A percentile compares a stretch with the other conserved stretches of the same genome.
Evolutionary conservation across 2,888 invertebrate genomes (phyloP).

Genomic region (Phyllotreta striolata): DNA sequence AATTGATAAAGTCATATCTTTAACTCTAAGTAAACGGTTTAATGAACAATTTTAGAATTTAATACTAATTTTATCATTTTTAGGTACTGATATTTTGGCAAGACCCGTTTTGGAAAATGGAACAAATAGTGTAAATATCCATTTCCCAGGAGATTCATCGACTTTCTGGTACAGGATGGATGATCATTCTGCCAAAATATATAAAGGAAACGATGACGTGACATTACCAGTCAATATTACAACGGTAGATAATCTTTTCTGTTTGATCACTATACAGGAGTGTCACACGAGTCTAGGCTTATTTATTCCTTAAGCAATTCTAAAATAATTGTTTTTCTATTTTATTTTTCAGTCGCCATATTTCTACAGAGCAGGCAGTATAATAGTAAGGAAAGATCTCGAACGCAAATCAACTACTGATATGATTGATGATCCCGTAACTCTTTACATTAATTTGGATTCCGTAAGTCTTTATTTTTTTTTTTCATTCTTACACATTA

Average conservation of each 20-base stretch:
- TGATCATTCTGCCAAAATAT: slow-evolving; percentile 29
- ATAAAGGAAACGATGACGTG: slow-evolving; percentile 22
- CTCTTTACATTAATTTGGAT: slow-evolving; percentile 47
- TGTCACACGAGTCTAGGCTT: too few relatives aligned
- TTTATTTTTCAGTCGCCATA: slow-evolving; percentile 48
- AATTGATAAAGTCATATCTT: too few relatives aligned
- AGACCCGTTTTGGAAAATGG: slow-evolving; percentile 83
- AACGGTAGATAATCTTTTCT: slow-evolving; percentile 34
- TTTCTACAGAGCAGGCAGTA: slow-evolving; percentile 52
- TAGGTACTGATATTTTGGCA: slow-evolving; percentile 82
- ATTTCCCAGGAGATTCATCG: slow-evolving; percentile 80
- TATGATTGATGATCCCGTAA: slow-evolving; percentile 46
- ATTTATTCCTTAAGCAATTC: not conserved
- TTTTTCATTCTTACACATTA: not conserved
- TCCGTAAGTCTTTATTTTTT: slow-evolving; percentile 41
- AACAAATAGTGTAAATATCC: slow-evolving; percentile 76
- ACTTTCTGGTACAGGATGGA: slow-evolving; percentile 75
- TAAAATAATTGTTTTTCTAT: slow-evolving; percentile 1
- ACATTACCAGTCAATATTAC: slow-evolving; percentile 39
- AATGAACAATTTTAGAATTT: too few relatives aligned
- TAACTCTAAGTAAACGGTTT: too few relatives aligned
- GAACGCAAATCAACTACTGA: slow-evolving; percentile 44
- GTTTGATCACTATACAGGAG: too few relatives aligned
- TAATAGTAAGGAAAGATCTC: slow-evolving; percentile 48
- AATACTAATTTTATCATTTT: slow-evolving; percentile 38